Base-by-base conservation (phyloP, 2,888 invertebrate genomes). In the Nematopogon swammerdamellus region DNA sequence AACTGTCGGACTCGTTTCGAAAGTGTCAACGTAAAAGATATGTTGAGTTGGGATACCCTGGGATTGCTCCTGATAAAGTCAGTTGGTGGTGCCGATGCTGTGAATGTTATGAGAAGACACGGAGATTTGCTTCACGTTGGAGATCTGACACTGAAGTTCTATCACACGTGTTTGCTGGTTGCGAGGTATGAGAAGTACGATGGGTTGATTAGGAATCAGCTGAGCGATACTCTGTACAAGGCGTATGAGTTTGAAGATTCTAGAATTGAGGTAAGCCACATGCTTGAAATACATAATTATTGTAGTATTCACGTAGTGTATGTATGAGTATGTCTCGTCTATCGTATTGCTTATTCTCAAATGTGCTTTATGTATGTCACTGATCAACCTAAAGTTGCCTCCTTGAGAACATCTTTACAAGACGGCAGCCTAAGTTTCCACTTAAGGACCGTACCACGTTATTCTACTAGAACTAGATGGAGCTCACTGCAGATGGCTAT, bases 71-170 rank as follows among this genome's bases (percentile, higher is more conserved):
- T 87, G 59, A 77, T 87, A 46, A 83, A 84, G 58, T 82, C 81
- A 1, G 68, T 87, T 20, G 86, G 86, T 16, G 80, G 85, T 1
- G 73, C 67, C 51, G 76, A 79, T 55, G 80, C 86, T 0, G 66
- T 85, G 36, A 72, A 75, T 55, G 66, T 88, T 25, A 65, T 89
- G 59, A 70, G 72, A 53, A 80, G 79, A 55, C 74, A 86, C 54
- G 72, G 84, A 1, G 65, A 71, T 51, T 61, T 77, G 54, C 80
- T 88, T 47, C 82, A 82, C 1, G 63, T 76, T 44, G 80, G 83
- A 8, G 80, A 81, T n/a, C 62, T 89, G 44, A 82, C 85, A 51
- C 68, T 73, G 56, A 83, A 82, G 68, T 89, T 84, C 59, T 85
- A 83, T 56, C 84, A 84, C 52, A 69, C 80, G 0, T 82, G 82